Conservation (phyloP, 2,888 invertebrate genomes). For the Sminthurinus aureus region DNA sequence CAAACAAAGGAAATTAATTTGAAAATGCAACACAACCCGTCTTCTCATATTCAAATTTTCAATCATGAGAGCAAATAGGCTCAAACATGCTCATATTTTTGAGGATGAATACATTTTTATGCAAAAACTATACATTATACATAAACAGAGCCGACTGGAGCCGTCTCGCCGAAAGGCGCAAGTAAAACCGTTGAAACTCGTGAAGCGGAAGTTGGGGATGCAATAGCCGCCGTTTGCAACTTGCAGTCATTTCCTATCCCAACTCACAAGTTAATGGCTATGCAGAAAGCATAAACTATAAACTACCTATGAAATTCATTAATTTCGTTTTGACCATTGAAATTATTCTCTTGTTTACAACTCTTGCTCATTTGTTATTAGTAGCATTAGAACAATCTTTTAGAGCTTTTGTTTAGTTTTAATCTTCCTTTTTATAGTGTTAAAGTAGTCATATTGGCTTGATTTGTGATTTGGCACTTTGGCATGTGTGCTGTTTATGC, state of each 20-base stretch:
- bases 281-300: too few relatives aligned
- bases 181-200: conserved; percentile 60
- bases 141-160: conserved; percentile 60
- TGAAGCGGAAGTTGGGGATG: conserved; percentile 51
- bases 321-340: conserved; percentile 17
- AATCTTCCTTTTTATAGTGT: too few relatives aligned
- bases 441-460: too few relatives aligned
- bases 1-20: background rate
- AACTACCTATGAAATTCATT: background rate
- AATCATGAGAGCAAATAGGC: too few relatives aligned
- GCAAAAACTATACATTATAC: background rate
- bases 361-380: too few relatives aligned
- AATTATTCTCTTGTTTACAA: too few relatives aligned
- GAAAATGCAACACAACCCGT: background rate
- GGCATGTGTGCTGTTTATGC: too few relatives aligned
- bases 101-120: background rate
- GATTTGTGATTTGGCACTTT: too few relatives aligned
- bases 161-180: conserved; percentile 60
- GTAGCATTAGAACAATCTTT: too few relatives aligned
- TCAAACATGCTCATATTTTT: too few relatives aligned
- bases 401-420: too few relatives aligned
- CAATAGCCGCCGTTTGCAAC: conserved; percentile 69
- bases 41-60: background rate
- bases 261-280: conserved; percentile 72
- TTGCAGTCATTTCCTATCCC: conserved; percentile 80